phyloP scores from a whole-genome alignment of 2,797 vertebrate species.

The Phalanger gymnotis region DNA sequence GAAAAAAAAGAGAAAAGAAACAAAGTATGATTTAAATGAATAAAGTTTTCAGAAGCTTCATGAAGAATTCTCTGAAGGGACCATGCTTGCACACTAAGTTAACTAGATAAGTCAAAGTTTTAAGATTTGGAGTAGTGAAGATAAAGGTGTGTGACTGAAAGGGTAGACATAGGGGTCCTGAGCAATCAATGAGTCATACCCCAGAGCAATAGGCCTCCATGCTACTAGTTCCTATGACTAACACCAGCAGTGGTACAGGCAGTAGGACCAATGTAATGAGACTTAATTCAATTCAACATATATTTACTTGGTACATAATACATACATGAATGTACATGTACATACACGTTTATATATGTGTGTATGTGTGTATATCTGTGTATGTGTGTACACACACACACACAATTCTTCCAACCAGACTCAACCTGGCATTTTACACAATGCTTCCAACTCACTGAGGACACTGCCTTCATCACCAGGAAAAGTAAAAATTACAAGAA shows the following conservation, averaged over 20 bases:
- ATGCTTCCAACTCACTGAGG: not conserved
- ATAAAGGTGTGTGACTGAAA: not conserved
- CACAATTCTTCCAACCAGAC: too few species aligned
- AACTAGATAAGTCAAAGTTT: not conserved
- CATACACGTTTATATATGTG: not conserved
- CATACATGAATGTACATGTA: not conserved
- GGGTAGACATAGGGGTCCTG: not conserved
- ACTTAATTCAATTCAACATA: not conserved
- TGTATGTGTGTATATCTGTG: not conserved
- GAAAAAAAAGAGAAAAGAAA: conserved; percentile 81
- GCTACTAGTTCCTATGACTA: not conserved
- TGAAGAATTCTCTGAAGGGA: conserved; percentile 38
- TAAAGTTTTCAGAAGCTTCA: conserved; percentile 56
- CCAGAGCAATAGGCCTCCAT: not conserved
- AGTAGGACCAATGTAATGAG: not conserved
- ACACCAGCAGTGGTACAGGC: not conserved
- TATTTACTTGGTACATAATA: not conserved
- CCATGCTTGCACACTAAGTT: not conserved
- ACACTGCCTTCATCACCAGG: not conserved
- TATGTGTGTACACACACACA: fast-evolving
- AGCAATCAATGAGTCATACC: not conserved
- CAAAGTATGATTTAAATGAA: conserved; percentile 76
- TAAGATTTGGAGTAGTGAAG: not conserved
- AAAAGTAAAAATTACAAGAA: not conserved
- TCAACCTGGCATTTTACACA: too few species aligned